Evolutionary conservation across 2,113 vertebrate species (phyloP), one percentile per base, ranked within the genome.

Genomic region (Gambusia holbrooki): DNA sequence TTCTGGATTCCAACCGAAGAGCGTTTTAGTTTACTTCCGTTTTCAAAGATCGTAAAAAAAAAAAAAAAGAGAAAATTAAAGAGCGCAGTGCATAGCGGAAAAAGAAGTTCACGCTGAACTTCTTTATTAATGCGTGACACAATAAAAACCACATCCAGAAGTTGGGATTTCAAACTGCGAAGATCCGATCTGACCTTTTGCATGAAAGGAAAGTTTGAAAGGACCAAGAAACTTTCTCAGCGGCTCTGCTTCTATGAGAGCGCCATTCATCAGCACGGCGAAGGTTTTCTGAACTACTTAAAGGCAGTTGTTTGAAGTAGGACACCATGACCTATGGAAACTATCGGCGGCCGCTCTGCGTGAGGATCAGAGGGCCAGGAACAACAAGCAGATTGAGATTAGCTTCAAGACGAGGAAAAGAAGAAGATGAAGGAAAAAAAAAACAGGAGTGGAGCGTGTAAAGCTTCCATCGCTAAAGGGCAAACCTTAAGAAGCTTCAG

Each of bases 311-410:
- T 78, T 85, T 91, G 88, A 89, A 81, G 81, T 84, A 2, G 75
- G 74, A 91, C 81, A 88, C 61, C 29, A 63, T 82, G 82, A 82
- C 72, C 69, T 68, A 75, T 83, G 70, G 80, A 88, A 77, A 64
- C 28, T 32, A 33, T 66, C n/a, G 58, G 71, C 77, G 87, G 70
- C 63, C 61, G 11, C 61, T 37, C 0, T 69, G 69, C 70, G 76
- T 35, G 63, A 30, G 78, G 90, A 88, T 91, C 82, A 86, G 80
- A 87, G 51, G 62, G 51, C 28, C 4, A 17, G 0, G 28, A 80
- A 91, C 90, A 91, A 88, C 65, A 66, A 74, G 68, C 62, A 69
- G 84, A 84, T 84, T 89, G 76, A 91, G 29, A 19, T 25, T 22
- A 9, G 62, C 66, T 37, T 70, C 63, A 66, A 66, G 62, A 81